phyloP scores from a whole-genome alignment of 2,888 invertebrate genomes.

The Lasioglossum figueresi region DNA sequence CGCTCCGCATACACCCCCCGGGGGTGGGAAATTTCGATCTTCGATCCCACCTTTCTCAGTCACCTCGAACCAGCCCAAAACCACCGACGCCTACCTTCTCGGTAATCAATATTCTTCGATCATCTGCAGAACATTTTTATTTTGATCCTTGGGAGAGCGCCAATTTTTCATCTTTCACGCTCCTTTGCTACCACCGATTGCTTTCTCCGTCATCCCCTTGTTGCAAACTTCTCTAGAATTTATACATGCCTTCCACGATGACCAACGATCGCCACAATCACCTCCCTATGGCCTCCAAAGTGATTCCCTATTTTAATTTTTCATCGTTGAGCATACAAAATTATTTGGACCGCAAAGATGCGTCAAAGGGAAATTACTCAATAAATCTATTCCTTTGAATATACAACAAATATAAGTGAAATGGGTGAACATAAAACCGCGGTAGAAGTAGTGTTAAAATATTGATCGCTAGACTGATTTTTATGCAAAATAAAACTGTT shows the following conservation, averaged over 20 bases:
- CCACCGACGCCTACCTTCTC: not conserved
- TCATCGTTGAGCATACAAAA: not conserved
- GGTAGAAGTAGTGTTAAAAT: not conserved
- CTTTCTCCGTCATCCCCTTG: not conserved
- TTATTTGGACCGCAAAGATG: too few species aligned
- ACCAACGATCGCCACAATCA: not conserved
- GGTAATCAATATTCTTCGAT: not conserved
- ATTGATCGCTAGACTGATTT: not conserved
- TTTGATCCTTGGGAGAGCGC: not conserved
- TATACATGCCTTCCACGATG: not conserved
- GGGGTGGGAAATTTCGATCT: slow-evolving; percentile 52
- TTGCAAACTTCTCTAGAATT: not conserved
- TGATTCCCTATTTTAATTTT: not conserved
- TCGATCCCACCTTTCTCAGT: slow-evolving; percentile 30
- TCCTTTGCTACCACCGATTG: not conserved
- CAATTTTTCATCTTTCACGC: not conserved
- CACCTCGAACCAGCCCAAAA: not conserved
- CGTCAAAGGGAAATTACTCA: too few species aligned
- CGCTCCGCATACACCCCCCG: not conserved
- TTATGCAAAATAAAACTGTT: too few species aligned
- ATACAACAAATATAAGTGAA: too few species aligned
- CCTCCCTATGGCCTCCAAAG: too few species aligned
- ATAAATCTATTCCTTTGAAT: too few species aligned
- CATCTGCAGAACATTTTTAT: not conserved
- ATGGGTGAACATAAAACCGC: not conserved